Conservation (phyloP, 2,797 vertebrate genomes). For the Platyrinchus mystaceus region DNA sequence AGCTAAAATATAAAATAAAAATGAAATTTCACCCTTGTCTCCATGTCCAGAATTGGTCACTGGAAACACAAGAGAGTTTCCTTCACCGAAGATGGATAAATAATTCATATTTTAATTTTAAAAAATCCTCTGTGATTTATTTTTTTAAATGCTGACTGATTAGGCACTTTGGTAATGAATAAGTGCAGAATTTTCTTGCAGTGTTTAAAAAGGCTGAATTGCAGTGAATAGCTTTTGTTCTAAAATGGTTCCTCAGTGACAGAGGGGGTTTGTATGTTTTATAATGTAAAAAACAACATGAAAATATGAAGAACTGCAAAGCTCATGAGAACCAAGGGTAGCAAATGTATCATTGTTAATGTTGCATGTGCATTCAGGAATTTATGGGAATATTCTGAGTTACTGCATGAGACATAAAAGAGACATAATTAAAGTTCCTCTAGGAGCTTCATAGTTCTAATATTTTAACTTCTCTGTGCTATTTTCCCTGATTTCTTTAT, state of each 20-base stretch:
- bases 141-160: not conserved
- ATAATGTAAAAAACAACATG: not conserved
- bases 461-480: not conserved
- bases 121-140: not conserved
- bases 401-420: not conserved
- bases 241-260: not conserved
- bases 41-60: not conserved
- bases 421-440: not conserved
- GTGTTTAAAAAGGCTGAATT: not conserved
- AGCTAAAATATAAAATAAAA: not conserved
- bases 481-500: not conserved
- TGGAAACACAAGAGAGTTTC: not conserved
- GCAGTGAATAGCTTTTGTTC: not conserved
- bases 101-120: not conserved
- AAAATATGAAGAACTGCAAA: not conserved
- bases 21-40: not conserved
- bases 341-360: not conserved
- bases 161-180: not conserved
- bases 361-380: not conserved
- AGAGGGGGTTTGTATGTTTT: not conserved
- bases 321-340: not conserved
- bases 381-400: not conserved
- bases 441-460: not conserved
- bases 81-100: not conserved
- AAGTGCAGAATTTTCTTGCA: not conserved